Conservation (phyloP, 1,140 invertebrate species). For the Adelges cooleyi region DNA sequence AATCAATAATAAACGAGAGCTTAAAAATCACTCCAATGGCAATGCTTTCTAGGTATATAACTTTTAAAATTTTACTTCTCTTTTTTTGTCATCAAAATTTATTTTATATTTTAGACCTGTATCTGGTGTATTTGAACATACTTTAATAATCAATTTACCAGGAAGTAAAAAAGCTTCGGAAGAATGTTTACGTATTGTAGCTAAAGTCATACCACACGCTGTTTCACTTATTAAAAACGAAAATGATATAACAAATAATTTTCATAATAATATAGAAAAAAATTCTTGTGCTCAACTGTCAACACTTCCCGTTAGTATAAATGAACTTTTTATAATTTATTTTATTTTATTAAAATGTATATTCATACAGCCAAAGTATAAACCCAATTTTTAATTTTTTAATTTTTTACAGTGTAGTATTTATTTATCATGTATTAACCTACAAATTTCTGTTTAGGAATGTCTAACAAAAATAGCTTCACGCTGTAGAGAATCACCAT, state of each 20-base stretch:
- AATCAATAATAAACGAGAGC: constrained; percentile 63
- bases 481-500: constrained; percentile 58
- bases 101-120: constrained; percentile 45
- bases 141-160: constrained; percentile 86
- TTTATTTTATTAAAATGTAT: too few species aligned
- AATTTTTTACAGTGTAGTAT: too few species aligned
- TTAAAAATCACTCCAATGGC: constrained; percentile 74
- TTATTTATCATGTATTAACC: too few species aligned
- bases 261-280: too few species aligned
- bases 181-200: constrained; percentile 69
- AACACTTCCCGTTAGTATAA: too few species aligned
- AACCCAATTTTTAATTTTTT: too few species aligned
- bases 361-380: too few species aligned
- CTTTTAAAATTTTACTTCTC: background rate
- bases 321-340: too few species aligned
- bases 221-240: constrained; percentile 58
- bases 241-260: constrained; percentile 40
- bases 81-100: background rate
- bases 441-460: constrained; percentile 38
- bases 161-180: constrained; percentile 78
- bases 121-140: constrained; percentile 65
- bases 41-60: constrained; percentile 62
- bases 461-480: constrained; percentile 41
- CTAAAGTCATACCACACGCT: constrained; percentile 63
- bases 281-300: too few species aligned